Evolutionary conservation across 2,113 vertebrate species (phyloP).

Genomic region (Neomonachus schauinslandi): DNA sequence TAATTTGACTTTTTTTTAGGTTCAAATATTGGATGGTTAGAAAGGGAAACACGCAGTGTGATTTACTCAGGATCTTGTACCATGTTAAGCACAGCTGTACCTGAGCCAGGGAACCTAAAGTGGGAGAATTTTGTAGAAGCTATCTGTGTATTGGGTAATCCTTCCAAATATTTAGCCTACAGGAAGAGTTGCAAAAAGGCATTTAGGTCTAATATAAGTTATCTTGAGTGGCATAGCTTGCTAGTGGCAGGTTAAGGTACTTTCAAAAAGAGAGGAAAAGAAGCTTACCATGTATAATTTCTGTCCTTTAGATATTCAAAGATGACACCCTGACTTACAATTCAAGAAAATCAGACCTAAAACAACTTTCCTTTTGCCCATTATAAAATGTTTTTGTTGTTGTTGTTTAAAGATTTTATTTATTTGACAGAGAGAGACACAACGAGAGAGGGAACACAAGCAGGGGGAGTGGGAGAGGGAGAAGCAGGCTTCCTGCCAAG

Average conservation of each 20-base stretch:
- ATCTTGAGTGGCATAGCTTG: not conserved
- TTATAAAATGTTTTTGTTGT: not conserved
- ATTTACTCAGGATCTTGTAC: not conserved
- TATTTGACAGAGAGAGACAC: no score
- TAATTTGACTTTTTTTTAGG: not conserved
- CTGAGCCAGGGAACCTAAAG: not conserved
- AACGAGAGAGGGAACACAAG: no score
- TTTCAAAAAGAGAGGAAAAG: not conserved
- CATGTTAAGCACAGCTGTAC: not conserved
- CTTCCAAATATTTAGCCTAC: not conserved
- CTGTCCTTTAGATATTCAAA: not conserved
- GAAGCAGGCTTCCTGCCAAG: no score
- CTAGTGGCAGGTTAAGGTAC: not conserved
- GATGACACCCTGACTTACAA: not conserved
- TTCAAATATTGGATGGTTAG: not conserved
- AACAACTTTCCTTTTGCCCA: not conserved
- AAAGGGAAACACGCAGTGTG: not conserved
- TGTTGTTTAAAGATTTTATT: no score
- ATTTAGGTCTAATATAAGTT: not conserved
- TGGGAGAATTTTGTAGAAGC: not conserved
- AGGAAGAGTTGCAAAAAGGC: not conserved
- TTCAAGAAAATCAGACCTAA: conserved; percentile 11
- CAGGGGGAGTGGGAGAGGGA: no score
- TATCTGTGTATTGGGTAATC: not conserved
- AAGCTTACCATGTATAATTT: not conserved